Evolutionary conservation across 2,888 invertebrate genomes (phyloP), one percentile per base, ranked within the genome.

Genomic region (Lithophane ornitopus): DNA sequence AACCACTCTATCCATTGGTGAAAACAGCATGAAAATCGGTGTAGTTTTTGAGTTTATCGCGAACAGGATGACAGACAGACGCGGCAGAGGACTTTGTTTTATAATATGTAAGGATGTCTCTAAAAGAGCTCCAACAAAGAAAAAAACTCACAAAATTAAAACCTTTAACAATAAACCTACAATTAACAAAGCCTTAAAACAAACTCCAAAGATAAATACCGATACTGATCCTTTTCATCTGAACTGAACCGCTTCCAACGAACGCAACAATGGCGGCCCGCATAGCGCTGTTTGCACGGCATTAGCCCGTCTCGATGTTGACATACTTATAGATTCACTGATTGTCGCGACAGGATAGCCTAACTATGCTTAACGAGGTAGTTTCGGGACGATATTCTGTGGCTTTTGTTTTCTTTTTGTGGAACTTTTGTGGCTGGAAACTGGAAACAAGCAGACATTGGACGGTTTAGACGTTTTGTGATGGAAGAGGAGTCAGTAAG

Each of bases 251-350:
- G 63, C 62, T 69, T 71, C 72, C 79, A 76, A 70, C 76, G 73
- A 70, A 73, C 77, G 84, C 86, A 82, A 86, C 82, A 87, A 84
- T 78, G 68, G 76, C 59, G 76, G 76, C 89, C 90, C 90, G 90
- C 90, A 90, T 90, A 44, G 69, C 70, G 52, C 75, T 90, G 88
- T 92, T 90, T 90, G 87, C 82, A 44, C 86, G 87, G 88, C 89
- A 91, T 92, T 92, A 92, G 91, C 85, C 70, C 74, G 76, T 46
- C 82, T 79, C 77, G 70, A 73, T 89, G 85, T 89, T 89, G 84
- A 88, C 90, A 86, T 84, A 88, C 87, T 90, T 90, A 87, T 89
- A 88, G 89, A 89, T 89, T 86, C 86, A 79, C 83, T 91, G 90
- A 90, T 91, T 89, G 89, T 84, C 89, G 86, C 85, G 86, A 81